Evolutionary conservation across 2,888 invertebrate species (phyloP), one percentile per base, ranked within the genome.

Genomic region (Opisthograptis luteolata): DNA sequence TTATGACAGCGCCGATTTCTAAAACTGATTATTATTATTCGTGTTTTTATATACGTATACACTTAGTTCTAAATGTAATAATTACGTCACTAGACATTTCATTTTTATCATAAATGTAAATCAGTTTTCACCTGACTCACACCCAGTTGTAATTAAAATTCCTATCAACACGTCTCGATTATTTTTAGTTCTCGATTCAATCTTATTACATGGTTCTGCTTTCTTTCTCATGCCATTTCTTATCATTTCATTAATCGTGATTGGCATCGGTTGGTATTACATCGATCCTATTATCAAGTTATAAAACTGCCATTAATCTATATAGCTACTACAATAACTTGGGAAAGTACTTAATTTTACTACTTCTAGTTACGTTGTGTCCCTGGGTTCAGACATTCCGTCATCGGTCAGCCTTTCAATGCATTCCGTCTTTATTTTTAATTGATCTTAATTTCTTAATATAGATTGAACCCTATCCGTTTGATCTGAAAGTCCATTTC

Each of bases 141-240:
- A n/a, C n/a, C n/a, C n/a, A n/a, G n/a, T n/a, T 63, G 62, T 66
- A 68, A 76, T 79, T 76, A 76, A 71, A 71, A 80, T 76, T 80
- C 64, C 65, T 64, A 59, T 70, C 66, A 67, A n/a, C 64, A 20
- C 7, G 68, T 65, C 64, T 68, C 62, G 48, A 69, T 72, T 72
- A 62, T 62, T 51, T 50, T 43, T 49, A 39, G 58, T 52, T 62
- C 55, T 45, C 39, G 22, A 50, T 47, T 42, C 3, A 17, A 49
- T 31, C 20, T 45, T 17, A 15, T 13, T 19, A 37, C 22, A 32
- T 12, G 19, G 36, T 28, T 15, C 10, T 46, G 43, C 54, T 57
- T 55, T 61, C 60, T 62, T 37, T 51, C 44, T 28, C 58, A 45
- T 56, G 5, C 7, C 24, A 24, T 60, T 60, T 62, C 59, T 56